A percentile compares a stretch with the other conserved stretches of the same genome.
Conservation (phyloP, 2,113 vertebrate species). For the Felis chaus region DNA sequence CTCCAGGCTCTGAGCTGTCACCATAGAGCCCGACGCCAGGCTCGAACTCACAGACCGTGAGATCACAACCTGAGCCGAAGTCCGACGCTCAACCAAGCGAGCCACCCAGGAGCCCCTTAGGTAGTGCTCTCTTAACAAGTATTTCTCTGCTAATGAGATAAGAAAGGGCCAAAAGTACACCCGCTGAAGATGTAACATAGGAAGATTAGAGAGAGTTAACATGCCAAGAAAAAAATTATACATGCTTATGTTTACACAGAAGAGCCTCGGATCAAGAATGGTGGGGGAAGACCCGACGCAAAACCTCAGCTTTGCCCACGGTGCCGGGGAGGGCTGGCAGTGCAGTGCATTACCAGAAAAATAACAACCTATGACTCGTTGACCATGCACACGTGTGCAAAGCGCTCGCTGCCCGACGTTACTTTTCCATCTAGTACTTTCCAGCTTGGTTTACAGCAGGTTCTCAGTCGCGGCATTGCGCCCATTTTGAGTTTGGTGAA, state of each 20-base stretch:
- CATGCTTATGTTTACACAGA: background rate
- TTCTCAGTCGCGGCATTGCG: background rate
- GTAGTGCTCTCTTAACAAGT: background rate
- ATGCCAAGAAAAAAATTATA: background rate
- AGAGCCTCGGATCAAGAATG: background rate
- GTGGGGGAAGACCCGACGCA: background rate
- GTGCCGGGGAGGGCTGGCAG: background rate
- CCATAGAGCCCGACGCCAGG: fast-evolving
- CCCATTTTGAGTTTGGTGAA: background rate
- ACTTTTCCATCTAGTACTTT: background rate
- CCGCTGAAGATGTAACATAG: background rate
- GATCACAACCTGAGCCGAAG: background rate
- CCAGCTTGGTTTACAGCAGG: background rate
- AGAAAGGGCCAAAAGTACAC: background rate
- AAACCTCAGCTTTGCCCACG: background rate
- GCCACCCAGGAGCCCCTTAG: background rate
- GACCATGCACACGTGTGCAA: background rate
- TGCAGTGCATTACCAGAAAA: background rate
- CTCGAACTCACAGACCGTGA: background rate
- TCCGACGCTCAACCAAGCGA: background rate
- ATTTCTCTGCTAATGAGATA: background rate
- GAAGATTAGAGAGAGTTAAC: background rate
- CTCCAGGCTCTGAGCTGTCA: no score
- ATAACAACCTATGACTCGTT: background rate
- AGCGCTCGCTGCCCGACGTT: background rate